A percentile compares a stretch with the other conserved stretches of the same genome.
Evolutionary conservation across 1,140 invertebrate genomes (phyloP).

Genomic region (Scaptomyza graminum): DNA sequence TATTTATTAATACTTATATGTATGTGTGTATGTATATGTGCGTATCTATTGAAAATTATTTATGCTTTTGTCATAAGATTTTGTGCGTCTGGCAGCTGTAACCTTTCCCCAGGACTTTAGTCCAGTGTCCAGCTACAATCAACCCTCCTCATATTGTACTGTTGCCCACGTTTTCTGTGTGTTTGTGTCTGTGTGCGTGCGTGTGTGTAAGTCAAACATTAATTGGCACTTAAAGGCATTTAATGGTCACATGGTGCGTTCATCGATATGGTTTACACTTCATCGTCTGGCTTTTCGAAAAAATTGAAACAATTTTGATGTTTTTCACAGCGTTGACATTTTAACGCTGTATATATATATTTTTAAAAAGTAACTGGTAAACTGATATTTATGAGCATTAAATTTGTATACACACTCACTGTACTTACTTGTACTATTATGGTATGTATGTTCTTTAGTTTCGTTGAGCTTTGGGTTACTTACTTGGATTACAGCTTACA

Average conservation of each 20-base stretch:
- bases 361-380: conserved; percentile 66
- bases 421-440: not conserved
- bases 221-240: conserved; percentile 78
- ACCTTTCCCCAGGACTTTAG: conserved; percentile 28
- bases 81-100: conserved; percentile 69
- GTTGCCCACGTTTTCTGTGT: conserved; percentile 26
- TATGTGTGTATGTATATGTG: conserved; percentile 12
- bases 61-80: conserved; percentile 67
- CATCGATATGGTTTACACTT: conserved; percentile 33
- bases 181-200: conserved; percentile 20
- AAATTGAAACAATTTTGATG: conserved; percentile 71
- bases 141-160: conserved; percentile 31
- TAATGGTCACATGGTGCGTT: conserved; percentile 57
- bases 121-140: conserved; percentile 16
- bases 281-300: conserved; percentile 21
- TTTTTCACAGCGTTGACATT: conserved; percentile 59
- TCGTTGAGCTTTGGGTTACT: conserved; percentile 10
- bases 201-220: conserved; percentile 67
- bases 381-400: conserved; percentile 43
- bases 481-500: conserved; percentile 33
- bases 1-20: conserved; percentile 12
- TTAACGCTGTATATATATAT: not conserved
- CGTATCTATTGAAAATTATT: conserved; percentile 44
- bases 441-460: not conserved
- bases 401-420: not conserved